Evolutionary conservation across 92 coral and sea anemone species (phyloP), one percentile per base, ranked within the genome.

Genomic region (Phymanthus crucifer): DNA sequence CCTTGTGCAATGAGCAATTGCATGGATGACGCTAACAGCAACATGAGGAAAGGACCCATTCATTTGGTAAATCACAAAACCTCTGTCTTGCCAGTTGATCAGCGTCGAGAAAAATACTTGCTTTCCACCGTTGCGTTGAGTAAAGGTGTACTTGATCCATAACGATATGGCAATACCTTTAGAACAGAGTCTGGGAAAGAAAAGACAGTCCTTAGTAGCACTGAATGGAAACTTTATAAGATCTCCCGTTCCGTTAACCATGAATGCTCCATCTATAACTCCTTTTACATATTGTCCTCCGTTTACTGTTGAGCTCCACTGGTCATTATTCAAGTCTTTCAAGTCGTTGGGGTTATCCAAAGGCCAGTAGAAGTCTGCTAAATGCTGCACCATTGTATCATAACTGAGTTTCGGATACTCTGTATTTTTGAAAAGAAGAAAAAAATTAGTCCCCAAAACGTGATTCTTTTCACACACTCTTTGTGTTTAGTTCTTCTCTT

Each of bases 331-430:
- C 23, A 79, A 21, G 43, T 48, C 69, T 47, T 74, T 74, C 24
- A 82, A 73, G 43, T 61, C 86, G 32, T 72, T 46, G 6, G 52
- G 37, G 29, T 67, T 16, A n/a, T 89, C 93, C 87, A 82, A 34
- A 0, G 93, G 83, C 93, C 93, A 89, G 71, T 89, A 77, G 71
- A 78, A 67, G 18, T 65, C 38, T 24, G 93, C 80, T 21, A 74
- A 65, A 29, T 61, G 23, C 50, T 77, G 52, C 14, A 67, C 32
- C 7, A 81, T 5, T 13, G 23, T 32, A 78, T 89, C 90, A 14
- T 65, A 56, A 19, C 21, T 69, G 1, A 85, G 77, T 19, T 68
- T 70, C 2, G 82, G 56, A n/a, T 45, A 77, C 7, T 21, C 82
- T 83, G 43, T 43, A 11, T 61, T 27, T 61, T 54, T 21, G 4